A percentile compares a stretch with the other conserved stretches of the same genome.
These are phyloP conservation scores for Cyaniris semiargus DNA, from an alignment of 2,888 invertebrate genomes.

Conservation along the genomic window DNA sequence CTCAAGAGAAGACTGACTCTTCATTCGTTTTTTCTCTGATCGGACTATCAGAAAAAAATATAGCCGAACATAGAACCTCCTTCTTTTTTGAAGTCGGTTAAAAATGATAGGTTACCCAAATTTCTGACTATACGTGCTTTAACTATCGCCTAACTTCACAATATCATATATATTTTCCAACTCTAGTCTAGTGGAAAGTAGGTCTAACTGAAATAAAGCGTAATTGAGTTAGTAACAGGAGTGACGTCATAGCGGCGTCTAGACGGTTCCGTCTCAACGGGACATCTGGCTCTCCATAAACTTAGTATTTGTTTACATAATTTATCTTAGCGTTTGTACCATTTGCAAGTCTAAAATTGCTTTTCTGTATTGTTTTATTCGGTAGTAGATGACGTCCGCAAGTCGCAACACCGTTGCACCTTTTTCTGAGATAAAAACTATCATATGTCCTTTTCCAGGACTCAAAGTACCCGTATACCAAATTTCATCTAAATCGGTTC, in stretches of 20 bases:
- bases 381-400: too few relatives aligned
- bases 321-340: neutral
- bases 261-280: neutral
- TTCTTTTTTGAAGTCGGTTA: neutral
- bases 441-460: too few relatives aligned
- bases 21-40: too few relatives aligned
- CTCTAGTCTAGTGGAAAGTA: slow-evolving; percentile 7
- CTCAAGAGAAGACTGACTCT: too few relatives aligned
- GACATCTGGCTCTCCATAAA: slow-evolving; percentile 2
- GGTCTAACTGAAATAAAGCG: neutral
- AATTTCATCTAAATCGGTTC: too few relatives aligned
- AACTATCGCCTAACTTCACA: too few relatives aligned
- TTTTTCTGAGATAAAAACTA: too few relatives aligned
- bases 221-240: slow-evolving; percentile 11
- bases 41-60: neutral
- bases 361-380: too few relatives aligned
- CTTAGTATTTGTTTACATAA: slow-evolving; percentile 7
- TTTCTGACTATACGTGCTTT: too few relatives aligned
- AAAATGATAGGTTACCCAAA: neutral
- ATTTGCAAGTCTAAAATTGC: too few relatives aligned
- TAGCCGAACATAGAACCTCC: neutral
- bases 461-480: too few relatives aligned
- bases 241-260: slow-evolving; percentile 3
- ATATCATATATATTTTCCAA: neutral
- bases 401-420: too few relatives aligned